phyloP scores from a whole-genome alignment of 2,797 vertebrate species.

The Squalus acanthias region DNA sequence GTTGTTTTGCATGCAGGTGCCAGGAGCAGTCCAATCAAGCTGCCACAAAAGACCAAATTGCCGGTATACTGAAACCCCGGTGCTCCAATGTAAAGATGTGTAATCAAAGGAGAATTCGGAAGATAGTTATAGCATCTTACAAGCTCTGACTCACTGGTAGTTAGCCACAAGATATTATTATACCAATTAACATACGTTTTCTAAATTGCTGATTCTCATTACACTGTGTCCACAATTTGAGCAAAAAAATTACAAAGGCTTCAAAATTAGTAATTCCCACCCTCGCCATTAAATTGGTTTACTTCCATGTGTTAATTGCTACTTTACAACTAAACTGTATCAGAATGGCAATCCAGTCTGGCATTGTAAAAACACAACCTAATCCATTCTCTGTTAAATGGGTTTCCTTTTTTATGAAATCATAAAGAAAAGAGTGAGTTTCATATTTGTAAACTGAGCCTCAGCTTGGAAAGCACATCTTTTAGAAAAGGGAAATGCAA shows the following conservation, averaged over 20 bases:
- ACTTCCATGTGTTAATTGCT: not conserved
- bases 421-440: not conserved
- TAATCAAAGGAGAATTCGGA: slow-evolving; percentile 10
- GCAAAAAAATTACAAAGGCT: slow-evolving; percentile 30
- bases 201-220: slow-evolving; percentile 21
- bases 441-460: not conserved
- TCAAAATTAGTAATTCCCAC: slow-evolving; percentile 21
- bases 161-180: slow-evolving; percentile 27
- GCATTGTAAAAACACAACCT: not conserved
- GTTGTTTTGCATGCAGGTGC: slow-evolving; percentile 41
- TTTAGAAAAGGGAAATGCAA: not conserved
- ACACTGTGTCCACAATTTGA: not conserved
- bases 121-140: slow-evolving; percentile 33
- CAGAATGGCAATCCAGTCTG: not conserved
- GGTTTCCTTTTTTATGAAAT: not conserved
- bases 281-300: not conserved
- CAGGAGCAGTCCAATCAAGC: slow-evolving; percentile 39
- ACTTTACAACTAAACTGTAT: slow-evolving; percentile 7
- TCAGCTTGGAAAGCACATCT: not conserved
- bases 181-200: slow-evolving; percentile 7
- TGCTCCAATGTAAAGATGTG: not conserved
- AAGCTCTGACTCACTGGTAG: slow-evolving; percentile 42
- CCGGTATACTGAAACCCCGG: slow-evolving; percentile 1
- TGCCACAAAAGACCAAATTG: not conserved
- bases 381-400: slow-evolving; percentile 27